A percentile compares a stretch with the other conserved stretches of the same genome.
Conservation (phyloP, 1,140 invertebrate genomes). For the Drosophila parabipectinata region DNA sequence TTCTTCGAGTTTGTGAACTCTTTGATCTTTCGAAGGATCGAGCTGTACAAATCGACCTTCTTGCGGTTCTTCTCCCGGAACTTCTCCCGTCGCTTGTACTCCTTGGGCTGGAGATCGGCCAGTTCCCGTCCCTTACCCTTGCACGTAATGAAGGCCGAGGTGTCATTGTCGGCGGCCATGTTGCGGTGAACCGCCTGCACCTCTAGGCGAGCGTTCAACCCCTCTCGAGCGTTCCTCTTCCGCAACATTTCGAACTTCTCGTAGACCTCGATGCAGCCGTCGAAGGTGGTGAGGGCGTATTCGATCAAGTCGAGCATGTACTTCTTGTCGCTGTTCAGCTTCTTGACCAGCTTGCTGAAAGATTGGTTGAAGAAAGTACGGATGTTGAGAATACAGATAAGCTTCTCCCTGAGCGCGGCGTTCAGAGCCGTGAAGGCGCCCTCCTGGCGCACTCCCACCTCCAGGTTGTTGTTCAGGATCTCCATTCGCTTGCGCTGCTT, state of each 20-base stretch:
- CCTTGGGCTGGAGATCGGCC: conserved; percentile 60
- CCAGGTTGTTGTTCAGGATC: conserved; percentile 58
- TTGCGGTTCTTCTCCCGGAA: conserved; percentile 55
- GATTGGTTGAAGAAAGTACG: conserved; percentile 62
- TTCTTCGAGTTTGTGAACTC: conserved; percentile 44
- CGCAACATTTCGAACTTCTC: conserved; percentile 57
- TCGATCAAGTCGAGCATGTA: conserved; percentile 66
- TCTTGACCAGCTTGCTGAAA: conserved; percentile 57
- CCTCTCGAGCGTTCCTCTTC: conserved; percentile 48
- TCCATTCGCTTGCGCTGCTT: conserved; percentile 44
- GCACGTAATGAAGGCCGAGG: conserved; percentile 55
- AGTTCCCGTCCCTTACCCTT: conserved; percentile 56
- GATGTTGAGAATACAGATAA: conserved; percentile 54
- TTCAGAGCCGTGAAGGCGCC: conserved; percentile 56
- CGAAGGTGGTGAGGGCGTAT: conserved; percentile 57
- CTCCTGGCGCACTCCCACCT: conserved; percentile 58
- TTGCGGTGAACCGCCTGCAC: conserved; percentile 58
- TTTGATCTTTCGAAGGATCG: conserved; percentile 58
- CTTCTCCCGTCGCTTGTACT: conserved; percentile 51
- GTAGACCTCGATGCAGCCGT: conserved; percentile 58
- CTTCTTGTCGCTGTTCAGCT: conserved; percentile 68
- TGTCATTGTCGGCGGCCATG: conserved; percentile 61
- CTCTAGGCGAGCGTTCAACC: conserved; percentile 50
- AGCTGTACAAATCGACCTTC: conserved; percentile 62
- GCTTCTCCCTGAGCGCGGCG: conserved; percentile 44